phyloP scores from a whole-genome alignment of 2,113 vertebrate genomes.

The Uria aalge region DNA sequence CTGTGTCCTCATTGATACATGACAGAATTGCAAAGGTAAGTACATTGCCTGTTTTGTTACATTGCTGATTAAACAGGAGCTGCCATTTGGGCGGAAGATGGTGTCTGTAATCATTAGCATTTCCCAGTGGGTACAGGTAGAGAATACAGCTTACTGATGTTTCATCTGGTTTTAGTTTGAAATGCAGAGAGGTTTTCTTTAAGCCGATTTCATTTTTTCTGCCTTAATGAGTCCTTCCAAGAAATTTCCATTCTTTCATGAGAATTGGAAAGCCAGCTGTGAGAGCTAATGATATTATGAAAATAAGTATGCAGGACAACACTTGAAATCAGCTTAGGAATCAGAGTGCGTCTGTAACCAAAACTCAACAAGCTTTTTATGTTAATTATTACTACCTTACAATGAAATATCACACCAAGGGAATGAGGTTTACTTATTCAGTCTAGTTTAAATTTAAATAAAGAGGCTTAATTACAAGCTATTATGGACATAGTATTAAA shows the following conservation, averaged over 20 bases:
- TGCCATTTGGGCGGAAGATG: background rate
- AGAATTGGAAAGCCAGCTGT: conserved; percentile 20
- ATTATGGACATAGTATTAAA: background rate
- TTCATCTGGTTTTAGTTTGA: background rate
- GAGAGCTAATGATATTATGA: conserved; percentile 39
- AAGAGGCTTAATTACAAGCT: background rate
- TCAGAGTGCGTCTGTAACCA: background rate
- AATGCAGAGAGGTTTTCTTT: background rate
- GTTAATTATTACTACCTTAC: background rate
- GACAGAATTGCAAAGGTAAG: background rate
- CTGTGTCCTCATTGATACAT: background rate
- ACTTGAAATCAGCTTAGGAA: conserved; percentile 37
- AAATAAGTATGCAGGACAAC: conserved; percentile 30
- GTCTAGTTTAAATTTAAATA: background rate
- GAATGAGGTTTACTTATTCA: background rate
- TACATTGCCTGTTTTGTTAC: background rate
- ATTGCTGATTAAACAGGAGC: background rate
- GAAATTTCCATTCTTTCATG: conserved; percentile 19
- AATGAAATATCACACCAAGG: background rate
- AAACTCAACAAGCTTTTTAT: background rate
- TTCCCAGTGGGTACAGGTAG: background rate
- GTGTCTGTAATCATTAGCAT: background rate
- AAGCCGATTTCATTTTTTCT: conserved; percentile 13
- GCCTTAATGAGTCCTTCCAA: conserved; percentile 36
- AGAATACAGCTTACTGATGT: background rate